phyloP scores from a whole-genome alignment of 2,113 vertebrate genomes.

The Scartelaos histophorus region DNA sequence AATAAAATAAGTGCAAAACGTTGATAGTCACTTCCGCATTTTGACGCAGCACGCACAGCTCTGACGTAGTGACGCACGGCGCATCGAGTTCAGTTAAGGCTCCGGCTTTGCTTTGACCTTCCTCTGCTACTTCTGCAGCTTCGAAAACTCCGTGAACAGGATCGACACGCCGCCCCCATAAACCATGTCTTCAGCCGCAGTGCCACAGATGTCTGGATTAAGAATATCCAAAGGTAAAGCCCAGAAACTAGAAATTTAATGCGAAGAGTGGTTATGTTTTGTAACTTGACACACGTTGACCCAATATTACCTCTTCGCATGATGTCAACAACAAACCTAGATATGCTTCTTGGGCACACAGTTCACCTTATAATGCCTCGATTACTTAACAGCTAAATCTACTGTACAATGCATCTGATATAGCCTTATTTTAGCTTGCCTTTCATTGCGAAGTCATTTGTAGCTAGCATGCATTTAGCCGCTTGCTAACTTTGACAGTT shows the following conservation, averaged over 20 bases:
- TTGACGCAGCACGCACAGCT: constrained; percentile 1
- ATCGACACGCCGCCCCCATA: constrained; percentile 1
- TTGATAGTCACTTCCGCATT: background rate
- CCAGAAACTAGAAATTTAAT: constrained; percentile 13
- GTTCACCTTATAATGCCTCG: background rate
- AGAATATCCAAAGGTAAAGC: constrained; percentile 70
- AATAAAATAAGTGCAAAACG: background rate
- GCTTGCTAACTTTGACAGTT: background rate
- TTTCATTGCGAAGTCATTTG: background rate
- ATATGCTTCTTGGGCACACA: background rate
- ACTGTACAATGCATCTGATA: background rate
- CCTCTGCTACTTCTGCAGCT: background rate
- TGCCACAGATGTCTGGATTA: constrained; percentile 40
- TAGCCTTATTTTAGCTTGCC: background rate
- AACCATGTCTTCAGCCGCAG: constrained; percentile 43
- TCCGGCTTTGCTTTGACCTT: constrained; percentile 50
- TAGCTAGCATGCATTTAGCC: background rate
- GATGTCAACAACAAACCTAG: background rate
- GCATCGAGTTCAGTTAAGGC: constrained; percentile 27
- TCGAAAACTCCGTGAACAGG: background rate
- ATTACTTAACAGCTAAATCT: background rate
- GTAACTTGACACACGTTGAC: constrained; percentile 1
- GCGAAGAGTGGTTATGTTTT: background rate
- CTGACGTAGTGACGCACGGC: background rate
- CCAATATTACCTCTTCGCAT: background rate